A percentile compares a stretch with the other conserved stretches of the same genome.
phyloP scores from a whole-genome alignment of 2,797 vertebrate genomes.

The Triplophysa yarkandensis region DNA sequence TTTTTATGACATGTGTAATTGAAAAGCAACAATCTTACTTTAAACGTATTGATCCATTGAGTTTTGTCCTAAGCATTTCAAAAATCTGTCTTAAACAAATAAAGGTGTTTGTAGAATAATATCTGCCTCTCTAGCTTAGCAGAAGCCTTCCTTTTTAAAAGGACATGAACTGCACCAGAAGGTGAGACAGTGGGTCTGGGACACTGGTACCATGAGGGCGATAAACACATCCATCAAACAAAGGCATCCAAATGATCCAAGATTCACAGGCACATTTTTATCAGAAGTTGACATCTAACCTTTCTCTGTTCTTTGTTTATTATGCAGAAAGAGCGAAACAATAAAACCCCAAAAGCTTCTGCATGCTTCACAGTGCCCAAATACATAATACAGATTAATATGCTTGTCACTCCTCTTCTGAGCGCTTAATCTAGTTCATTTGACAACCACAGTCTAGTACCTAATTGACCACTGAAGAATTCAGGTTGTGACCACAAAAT shows the following conservation, averaged over 20 bases:
- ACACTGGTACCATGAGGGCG: not conserved
- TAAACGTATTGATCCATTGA: conserved; percentile 15
- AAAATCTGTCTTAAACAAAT: not conserved
- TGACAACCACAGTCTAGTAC: not conserved
- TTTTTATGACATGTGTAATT: conserved; percentile 28
- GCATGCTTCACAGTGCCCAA: not conserved
- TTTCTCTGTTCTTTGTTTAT: not conserved
- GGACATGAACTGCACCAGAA: not conserved
- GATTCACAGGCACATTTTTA: not conserved
- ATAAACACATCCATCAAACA: conserved; percentile 45
- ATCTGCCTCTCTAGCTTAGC: not conserved
- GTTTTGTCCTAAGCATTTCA: conserved; percentile 4
- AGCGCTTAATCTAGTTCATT: not conserved
- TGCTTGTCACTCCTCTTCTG: not conserved
- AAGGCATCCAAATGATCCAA: conserved; percentile 9
- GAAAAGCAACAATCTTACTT: conserved; percentile 23
- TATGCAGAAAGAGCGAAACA: not conserved
- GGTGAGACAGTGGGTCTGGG: not conserved
- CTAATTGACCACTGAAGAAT: not conserved
- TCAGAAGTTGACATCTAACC: not conserved
- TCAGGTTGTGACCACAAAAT: not conserved
- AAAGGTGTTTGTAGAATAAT: conserved; percentile 31
- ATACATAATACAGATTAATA: not conserved
- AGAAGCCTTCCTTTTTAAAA: not conserved
- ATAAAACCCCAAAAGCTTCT: not conserved